These are phyloP conservation scores for Cheilosia variabilis DNA, from an alignment of 2,888 invertebrate species.

Conservation along the genomic window DNA sequence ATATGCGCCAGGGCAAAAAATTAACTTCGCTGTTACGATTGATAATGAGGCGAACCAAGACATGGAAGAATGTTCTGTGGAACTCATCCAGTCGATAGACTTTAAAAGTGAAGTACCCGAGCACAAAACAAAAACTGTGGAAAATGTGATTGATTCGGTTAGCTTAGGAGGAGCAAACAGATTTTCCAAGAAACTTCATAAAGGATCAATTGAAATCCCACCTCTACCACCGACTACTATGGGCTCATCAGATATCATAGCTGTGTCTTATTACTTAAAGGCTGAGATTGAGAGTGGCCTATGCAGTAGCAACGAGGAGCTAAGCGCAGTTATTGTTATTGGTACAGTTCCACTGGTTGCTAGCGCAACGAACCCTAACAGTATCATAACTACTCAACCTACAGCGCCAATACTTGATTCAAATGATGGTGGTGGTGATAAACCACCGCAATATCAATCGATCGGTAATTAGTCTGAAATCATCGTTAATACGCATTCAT, in stretches of 20 bases:
- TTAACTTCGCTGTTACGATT: slow-evolving; percentile 76
- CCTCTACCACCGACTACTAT: slow-evolving; percentile 52
- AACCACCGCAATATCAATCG: slow-evolving; percentile 78
- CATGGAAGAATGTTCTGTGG: slow-evolving; percentile 67
- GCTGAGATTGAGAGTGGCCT: slow-evolving; percentile 60
- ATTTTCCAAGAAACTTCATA: slow-evolving; percentile 56
- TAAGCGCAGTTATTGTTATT: slow-evolving; percentile 72
- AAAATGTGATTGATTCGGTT: slow-evolving; percentile 13
- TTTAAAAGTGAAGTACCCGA: slow-evolving; percentile 76
- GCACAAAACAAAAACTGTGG: slow-evolving; percentile 49
- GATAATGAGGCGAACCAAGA: slow-evolving; percentile 77
- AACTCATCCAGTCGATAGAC: slow-evolving; percentile 67
- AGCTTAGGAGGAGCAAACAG: slow-evolving; percentile 27
- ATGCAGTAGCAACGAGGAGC: slow-evolving; percentile 46
- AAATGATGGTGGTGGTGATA: slow-evolving; percentile 60
- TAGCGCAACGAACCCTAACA: slow-evolving; percentile 76
- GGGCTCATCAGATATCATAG: slow-evolving; percentile 38
- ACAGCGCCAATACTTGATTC: slow-evolving; percentile 76
- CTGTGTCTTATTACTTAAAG: slow-evolving; percentile 38
- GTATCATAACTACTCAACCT: slow-evolving; percentile 76
- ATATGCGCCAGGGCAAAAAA: slow-evolving; percentile 77
- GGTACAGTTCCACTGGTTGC: slow-evolving; percentile 79
- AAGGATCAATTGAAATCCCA: slow-evolving; percentile 48
- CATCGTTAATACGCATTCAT: neutral
- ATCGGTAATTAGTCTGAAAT: slow-evolving; percentile 73